Evolutionary conservation across 2,888 invertebrate species (phyloP), one percentile per base, ranked within the genome.

Genomic region (Polietes domitor): DNA sequence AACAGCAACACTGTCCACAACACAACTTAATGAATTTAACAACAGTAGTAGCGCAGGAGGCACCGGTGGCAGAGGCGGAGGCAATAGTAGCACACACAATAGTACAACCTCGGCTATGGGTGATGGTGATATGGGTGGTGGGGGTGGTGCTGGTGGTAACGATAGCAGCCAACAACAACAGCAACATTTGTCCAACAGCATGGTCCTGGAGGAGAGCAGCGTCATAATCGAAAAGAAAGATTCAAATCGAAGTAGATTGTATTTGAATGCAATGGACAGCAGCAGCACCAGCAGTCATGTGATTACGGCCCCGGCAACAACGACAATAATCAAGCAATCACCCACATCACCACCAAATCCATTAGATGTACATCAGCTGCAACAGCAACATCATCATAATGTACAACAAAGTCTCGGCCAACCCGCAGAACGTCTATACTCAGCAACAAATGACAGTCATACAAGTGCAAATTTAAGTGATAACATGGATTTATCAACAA

Each of bases 271-370:
- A 83, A 53, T 53, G 77, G 63, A 41, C 84, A 41, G 47, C 81
- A n/a, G 80, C 81, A 50, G 63, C 80, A 15, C 63, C 85, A 53
- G 83, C 85, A 68, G 82, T 85, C 68, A 77, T 85, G 41, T 74
- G 83, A 72, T 71, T 65, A 43, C 55, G 77, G 83, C 85, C 85
- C 77, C 80, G 85, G 81, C 74, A 85, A 65, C 76, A 85, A 84
- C 86, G 75, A 85, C 86, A 76, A 83, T 85, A 65, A 88, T 89
- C 17, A 88, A 89, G 71, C 87, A 88, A 82, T 89, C 89, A 71
- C 88, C 88, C 24, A 87, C 87, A 78, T 89, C 89, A 43, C 86
- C 87, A 28, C 79, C 85, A 19, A 68, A 70, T 58, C n/a, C 83
- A 24, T 68, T 81, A 72, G 82, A 82, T 65, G 68, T 82, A 32